Percentiles rank a stretch among this genome's conserved stretches.
phyloP scores from a whole-genome alignment of 64 coral and sea anemone genomes.

The Porites lutea region DNA sequence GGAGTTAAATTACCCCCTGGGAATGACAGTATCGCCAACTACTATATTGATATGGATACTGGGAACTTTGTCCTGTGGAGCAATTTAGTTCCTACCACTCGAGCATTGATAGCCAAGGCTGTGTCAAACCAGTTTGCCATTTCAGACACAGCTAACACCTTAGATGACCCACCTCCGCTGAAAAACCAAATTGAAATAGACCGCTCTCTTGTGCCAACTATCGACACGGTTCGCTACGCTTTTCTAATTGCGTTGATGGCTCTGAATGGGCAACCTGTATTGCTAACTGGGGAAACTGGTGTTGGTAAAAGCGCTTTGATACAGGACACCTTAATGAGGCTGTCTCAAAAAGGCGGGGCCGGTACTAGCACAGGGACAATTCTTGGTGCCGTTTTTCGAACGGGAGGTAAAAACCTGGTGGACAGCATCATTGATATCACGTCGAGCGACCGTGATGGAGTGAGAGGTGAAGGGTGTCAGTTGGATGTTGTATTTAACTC shows the following conservation, averaged over 20 bases:
- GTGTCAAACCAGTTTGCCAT: slow-evolving; percentile 82
- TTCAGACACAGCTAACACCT: slow-evolving; percentile 62
- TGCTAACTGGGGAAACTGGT: slow-evolving; percentile 86
- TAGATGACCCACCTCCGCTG: slow-evolving; percentile 71
- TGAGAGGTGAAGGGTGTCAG: neutral
- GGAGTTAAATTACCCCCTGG: slow-evolving; percentile 71
- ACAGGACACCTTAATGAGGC: slow-evolving; percentile 69
- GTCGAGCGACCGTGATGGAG: slow-evolving; percentile 5
- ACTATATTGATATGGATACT: slow-evolving; percentile 86
- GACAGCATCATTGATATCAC: slow-evolving; percentile 80
- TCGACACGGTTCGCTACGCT: slow-evolving; percentile 88
- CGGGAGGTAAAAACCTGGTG: slow-evolving; percentile 75
- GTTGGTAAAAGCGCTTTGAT: slow-evolving; percentile 87
- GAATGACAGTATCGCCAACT: slow-evolving; percentile 81
- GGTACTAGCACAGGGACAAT: slow-evolving; percentile 64
- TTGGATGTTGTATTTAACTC: slow-evolving; percentile 55
- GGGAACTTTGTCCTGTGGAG: slow-evolving; percentile 88
- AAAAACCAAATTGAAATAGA: slow-evolving; percentile 78
- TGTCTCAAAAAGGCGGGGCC: slow-evolving; percentile 69
- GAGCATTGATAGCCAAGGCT: slow-evolving; percentile 87
- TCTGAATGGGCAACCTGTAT: slow-evolving; percentile 79
- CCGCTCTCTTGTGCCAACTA: slow-evolving; percentile 87
- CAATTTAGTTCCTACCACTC: slow-evolving; percentile 75
- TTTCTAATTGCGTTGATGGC: slow-evolving; percentile 86
- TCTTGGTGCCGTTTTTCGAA: slow-evolving; percentile 78